Base-by-base conservation (phyloP, 1,140 invertebrate genomes). In the Cydia strobilella region DNA sequence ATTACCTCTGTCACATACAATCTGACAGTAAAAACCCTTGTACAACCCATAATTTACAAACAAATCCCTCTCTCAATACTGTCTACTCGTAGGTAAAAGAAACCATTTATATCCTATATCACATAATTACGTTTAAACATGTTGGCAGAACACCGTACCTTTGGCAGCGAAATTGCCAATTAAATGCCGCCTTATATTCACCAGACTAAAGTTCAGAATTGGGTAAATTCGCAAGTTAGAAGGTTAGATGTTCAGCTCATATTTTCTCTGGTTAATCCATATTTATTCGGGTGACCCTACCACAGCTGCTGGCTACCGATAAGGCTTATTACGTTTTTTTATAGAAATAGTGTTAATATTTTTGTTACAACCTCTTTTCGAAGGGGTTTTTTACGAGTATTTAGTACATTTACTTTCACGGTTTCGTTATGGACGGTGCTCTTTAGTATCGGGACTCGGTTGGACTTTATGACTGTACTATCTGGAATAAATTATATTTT, bases 231-330 rank as follows among this genome's bases (percentile, higher is more conserved):
- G 6, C 15, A n/a, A 31, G 65, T 39, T 39, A 35, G 35, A 42
- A 69, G 65, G 65, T 6, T 69, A 35, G 54, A 39, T 45, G 31
- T 73, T 75, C 74, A 72, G 54, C 79, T 84, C 79, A 81, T 79
- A 84, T 84, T 84, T 84, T 77, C 77, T 65, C 75, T 72, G 27
- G 76, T 73, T 84, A 84, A 84, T 84, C 82, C 81, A 84, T 82
- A 84, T 82, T 84, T 84, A 84, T 82, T 77, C 65, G 78, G 76
- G 77, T 82, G 81, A 81, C 81, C 82, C 79, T 78, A 65, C 74
- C 63, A 77, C 77, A 76, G 77, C 81, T 82, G 82, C 75, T 77
- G 42, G 71, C 18, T 69, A 10, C 35, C 82, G 82, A 84, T 84
- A 84, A 84, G 76, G 74, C 73, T 51, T 62, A 62, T 45, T 73